Evolutionary conservation across 1,140 invertebrate genomes (phyloP).

Genomic region (Acromyrmex charruanus): DNA sequence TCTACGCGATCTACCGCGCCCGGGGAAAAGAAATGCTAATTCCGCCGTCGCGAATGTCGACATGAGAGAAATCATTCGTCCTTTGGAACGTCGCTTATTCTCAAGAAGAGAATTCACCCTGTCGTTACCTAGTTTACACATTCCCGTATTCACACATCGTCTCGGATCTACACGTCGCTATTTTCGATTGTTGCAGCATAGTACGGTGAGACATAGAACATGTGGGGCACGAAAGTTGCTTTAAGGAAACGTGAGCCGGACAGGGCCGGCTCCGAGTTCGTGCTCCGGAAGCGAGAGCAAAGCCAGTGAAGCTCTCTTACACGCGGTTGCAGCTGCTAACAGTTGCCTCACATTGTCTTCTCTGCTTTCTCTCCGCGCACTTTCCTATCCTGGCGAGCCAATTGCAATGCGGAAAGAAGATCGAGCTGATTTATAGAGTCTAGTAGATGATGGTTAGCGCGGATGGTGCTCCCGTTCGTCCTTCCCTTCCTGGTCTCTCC

Average conservation of each 20-base stretch:
- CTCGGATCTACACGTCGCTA: neutral
- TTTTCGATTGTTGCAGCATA: constrained; percentile 1
- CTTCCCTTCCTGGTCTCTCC: neutral
- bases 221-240: neutral
- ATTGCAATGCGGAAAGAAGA: constrained; percentile 32
- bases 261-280: neutral
- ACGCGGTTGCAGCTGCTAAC: neutral
- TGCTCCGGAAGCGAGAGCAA: constrained; percentile 22
- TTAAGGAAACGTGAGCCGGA: neutral
- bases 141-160: neutral
- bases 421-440: constrained; percentile 46
- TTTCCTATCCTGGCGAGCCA: neutral
- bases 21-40: constrained; percentile 46
- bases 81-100: neutral
- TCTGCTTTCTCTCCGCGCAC: constrained; percentile 5
- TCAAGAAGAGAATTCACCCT: neutral
- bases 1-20: neutral
- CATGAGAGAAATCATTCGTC: constrained; percentile 22
- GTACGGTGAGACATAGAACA: neutral
- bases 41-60: neutral
- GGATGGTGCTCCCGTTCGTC: neutral
- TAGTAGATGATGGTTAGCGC: constrained; percentile 31
- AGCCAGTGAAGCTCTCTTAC: constrained; percentile 7
- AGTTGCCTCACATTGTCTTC: neutral
- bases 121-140: neutral